Evolutionary conservation across 2,113 vertebrate species (phyloP), one percentile per base, ranked within the genome.

Genomic region (Ochotona princeps): DNA sequence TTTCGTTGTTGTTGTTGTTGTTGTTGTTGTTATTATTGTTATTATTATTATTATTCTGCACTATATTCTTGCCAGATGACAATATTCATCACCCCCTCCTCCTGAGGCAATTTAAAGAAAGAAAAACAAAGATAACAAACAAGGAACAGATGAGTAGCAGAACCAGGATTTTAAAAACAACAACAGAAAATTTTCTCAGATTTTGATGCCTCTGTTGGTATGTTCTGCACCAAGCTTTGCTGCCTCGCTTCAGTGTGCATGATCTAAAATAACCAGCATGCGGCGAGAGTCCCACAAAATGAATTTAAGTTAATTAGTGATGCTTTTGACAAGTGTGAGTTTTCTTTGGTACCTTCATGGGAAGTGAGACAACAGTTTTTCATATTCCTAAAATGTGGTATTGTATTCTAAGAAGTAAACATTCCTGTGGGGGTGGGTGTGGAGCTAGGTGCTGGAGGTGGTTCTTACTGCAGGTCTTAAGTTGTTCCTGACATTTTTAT

Each of bases 231-330:
- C 8, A 83, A 94, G 30, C 12, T 83, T 92, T 94, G 61, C 18
- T 90, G 44, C 57, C 87, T 94, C 86, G 87, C 47, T 86, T 84
- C 38, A 61, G 5, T 8, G 38, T 83, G 23, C 67, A 54, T 92
- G 66, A 83, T 92, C 87, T 91, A 94, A 94, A 95, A 94, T 78
- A 95, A 90, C 35, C 32, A 89, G 38, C 26, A 76, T 49, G 44
- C 9, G 60, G 61, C 87, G 21, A 51, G 93, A 92, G 54, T 93
- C 25, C 87, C 72, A 89, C 8, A 86, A 89, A 93, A 18, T 80
- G 54, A 83, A 93, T 79, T 91, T 93, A 91, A 94, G 35, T 95
- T 93, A 95, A 95, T 94, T 97, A 90, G 60, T 86, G 30, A 91
- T 96, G 54, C 76, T 95, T 96, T 94, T 93, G 79, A 94, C 35